A percentile compares a stretch with the other conserved stretches of the same genome.
Evolutionary conservation across 2,888 invertebrate species (phyloP).

Genomic region (Tolmerus cingulatus): DNA sequence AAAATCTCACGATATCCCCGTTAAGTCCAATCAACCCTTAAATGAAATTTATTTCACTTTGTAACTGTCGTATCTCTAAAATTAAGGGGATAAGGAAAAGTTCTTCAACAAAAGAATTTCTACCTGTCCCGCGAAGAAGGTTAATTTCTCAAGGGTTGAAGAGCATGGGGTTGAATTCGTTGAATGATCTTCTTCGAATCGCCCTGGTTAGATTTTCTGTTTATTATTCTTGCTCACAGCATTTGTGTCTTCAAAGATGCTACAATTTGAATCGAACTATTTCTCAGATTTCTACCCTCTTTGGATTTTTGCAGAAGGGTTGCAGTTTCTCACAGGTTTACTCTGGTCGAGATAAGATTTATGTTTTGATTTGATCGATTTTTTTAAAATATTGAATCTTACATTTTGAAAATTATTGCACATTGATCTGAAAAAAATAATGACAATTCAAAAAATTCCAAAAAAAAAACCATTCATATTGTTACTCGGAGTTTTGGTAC

Average conservation of each 20-base stretch:
- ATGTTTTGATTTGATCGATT: neutral
- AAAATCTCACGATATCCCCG: neutral
- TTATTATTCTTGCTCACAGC: neutral
- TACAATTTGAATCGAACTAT: neutral
- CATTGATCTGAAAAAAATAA: too few relatives aligned
- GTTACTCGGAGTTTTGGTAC: too few relatives aligned
- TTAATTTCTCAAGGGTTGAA: neutral
- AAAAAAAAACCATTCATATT: too few relatives aligned
- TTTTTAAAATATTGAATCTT: neutral
- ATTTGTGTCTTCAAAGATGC: neutral
- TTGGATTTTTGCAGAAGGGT: neutral
- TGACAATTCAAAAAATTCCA: too few relatives aligned
- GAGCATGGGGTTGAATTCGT: neutral
- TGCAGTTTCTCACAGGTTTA: neutral
- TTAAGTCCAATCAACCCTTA: neutral
- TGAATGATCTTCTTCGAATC: neutral
- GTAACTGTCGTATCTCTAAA: constrained; percentile 8
- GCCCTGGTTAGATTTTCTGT: neutral
- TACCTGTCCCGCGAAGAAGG: neutral
- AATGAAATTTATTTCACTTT: constrained; percentile 20
- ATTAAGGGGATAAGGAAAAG: neutral
- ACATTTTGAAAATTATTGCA: neutral
- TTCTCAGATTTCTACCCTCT: neutral
- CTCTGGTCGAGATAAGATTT: neutral
- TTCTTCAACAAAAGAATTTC: neutral